phyloP scores from a whole-genome alignment of 2,888 invertebrate genomes.

The Myopa tessellatipennis region DNA sequence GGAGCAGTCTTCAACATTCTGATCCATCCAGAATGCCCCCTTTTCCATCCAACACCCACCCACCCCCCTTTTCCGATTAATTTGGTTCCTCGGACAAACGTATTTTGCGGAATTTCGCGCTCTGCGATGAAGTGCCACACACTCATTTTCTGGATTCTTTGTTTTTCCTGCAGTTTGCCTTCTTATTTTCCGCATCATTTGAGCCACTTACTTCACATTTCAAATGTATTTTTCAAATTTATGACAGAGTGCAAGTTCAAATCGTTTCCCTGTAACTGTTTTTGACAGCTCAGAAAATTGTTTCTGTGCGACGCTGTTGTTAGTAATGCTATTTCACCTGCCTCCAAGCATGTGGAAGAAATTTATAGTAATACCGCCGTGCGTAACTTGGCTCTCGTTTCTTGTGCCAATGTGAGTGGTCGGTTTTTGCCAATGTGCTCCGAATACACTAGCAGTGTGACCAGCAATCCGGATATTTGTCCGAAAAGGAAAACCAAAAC shows the following conservation, averaged over 20 bases:
- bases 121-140: constrained; percentile 33
- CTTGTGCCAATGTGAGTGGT: background rate
- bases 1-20: background rate
- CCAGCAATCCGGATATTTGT: too few relatives aligned
- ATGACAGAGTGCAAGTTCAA: constrained; percentile 47
- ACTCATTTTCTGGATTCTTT: background rate
- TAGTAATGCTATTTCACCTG: background rate
- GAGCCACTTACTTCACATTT: constrained; percentile 47
- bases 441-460: too few relatives aligned
- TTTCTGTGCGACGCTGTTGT: constrained; percentile 30
- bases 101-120: background rate
- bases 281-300: constrained; percentile 48
- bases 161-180: constrained; percentile 15
- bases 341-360: background rate
- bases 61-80: constrained; percentile 25
- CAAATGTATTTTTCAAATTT: constrained; percentile 50
- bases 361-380: too few relatives aligned
- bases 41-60: background rate
- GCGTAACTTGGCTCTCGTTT: too few relatives aligned
- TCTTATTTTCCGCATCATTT: constrained; percentile 51
- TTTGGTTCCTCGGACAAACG: background rate
- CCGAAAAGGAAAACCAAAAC: too few relatives aligned
- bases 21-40: background rate
- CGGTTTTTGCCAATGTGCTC: too few relatives aligned
- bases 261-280: constrained; percentile 43